A percentile compares a stretch with the other conserved stretches of the same genome.
Evolutionary conservation across 2,888 invertebrate genomes (phyloP).

Genomic region (Yponomeuta plumbellus): DNA sequence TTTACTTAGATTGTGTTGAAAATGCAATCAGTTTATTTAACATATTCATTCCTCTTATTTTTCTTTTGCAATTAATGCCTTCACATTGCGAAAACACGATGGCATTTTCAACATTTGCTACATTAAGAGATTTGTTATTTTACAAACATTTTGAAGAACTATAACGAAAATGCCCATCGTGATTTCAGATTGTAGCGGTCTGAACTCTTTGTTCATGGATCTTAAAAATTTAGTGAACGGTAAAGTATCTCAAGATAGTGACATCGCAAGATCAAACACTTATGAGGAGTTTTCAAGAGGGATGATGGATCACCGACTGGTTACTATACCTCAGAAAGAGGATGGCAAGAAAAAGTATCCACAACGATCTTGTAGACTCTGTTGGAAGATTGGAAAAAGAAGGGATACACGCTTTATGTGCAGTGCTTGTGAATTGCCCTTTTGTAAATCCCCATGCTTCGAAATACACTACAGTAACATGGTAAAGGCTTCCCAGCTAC

Average conservation of each 20-base stretch:
- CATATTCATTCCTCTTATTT: conserved; percentile 36
- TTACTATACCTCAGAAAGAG: conserved; percentile 73
- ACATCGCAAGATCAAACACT: conserved; percentile 46
- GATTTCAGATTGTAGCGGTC: conserved; percentile 73
- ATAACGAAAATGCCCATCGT: conserved; percentile 73
- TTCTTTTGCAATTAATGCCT: conserved; percentile 56
- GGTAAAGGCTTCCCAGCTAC: conserved; percentile 62
- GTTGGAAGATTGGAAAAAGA: conserved; percentile 69
- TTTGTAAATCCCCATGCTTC: conserved; percentile 71
- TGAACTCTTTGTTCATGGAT: conserved; percentile 69
- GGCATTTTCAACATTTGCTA: conserved; percentile 71
- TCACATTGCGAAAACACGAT: conserved; percentile 70
- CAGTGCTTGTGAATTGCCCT: conserved; percentile 65
- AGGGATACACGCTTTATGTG: conserved; percentile 73
- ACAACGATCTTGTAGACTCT: conserved; percentile 69
- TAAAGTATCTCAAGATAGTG: conserved; percentile 55
- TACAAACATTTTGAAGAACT: conserved; percentile 21
- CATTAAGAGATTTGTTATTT: conserved; percentile 30
- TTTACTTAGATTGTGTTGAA: conserved; percentile 65
- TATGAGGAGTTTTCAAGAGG: conserved; percentile 50
- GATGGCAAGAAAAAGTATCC: conserved; percentile 75
- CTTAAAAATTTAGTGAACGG: conserved; percentile 72
- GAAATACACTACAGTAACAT: conserved; percentile 68
- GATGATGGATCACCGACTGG: conserved; percentile 58
- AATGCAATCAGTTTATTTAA: conserved; percentile 68